phyloP scores from a whole-genome alignment of 2,797 vertebrate species.

The Cryptoprocta ferox region DNA sequence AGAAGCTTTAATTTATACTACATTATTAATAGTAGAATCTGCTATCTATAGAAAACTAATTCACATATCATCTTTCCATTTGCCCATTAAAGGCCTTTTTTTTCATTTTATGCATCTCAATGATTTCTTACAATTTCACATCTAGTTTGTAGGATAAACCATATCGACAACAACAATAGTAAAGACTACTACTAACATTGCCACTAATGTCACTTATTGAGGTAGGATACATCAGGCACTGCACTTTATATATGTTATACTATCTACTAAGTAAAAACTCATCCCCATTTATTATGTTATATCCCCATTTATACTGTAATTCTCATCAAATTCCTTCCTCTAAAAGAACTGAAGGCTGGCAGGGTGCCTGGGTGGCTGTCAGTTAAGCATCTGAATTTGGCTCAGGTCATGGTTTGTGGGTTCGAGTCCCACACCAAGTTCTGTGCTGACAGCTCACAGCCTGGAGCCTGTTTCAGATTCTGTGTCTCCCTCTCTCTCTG shows the following conservation, averaged over 20 bases:
- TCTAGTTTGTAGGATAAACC: neutral
- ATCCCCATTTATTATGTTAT: neutral
- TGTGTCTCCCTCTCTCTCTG: too few species aligned
- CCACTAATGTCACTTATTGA: neutral
- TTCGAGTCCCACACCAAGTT: too few species aligned
- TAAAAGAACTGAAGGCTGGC: neutral
- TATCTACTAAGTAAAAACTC: neutral
- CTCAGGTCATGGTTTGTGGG: too few species aligned
- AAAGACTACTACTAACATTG: neutral
- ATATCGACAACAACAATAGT: neutral
- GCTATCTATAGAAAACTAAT: neutral
- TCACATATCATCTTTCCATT: neutral
- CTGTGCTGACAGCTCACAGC: too few species aligned
- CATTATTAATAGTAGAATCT: neutral
- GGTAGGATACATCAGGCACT: neutral
- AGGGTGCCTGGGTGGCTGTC: too few species aligned
- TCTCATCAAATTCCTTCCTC: neutral
- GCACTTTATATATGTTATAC: neutral
- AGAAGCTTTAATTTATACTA: neutral
- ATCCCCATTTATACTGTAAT: too few species aligned
- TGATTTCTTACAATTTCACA: neutral
- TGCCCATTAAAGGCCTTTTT: neutral
- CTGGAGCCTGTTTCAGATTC: too few species aligned
- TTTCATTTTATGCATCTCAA: neutral
- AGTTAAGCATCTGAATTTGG: too few species aligned